A percentile compares a stretch with the other conserved stretches of the same genome.
These are phyloP conservation scores for Drosophila greeni DNA, from an alignment of 2,888 invertebrate species.

Conservation along the genomic window DNA sequence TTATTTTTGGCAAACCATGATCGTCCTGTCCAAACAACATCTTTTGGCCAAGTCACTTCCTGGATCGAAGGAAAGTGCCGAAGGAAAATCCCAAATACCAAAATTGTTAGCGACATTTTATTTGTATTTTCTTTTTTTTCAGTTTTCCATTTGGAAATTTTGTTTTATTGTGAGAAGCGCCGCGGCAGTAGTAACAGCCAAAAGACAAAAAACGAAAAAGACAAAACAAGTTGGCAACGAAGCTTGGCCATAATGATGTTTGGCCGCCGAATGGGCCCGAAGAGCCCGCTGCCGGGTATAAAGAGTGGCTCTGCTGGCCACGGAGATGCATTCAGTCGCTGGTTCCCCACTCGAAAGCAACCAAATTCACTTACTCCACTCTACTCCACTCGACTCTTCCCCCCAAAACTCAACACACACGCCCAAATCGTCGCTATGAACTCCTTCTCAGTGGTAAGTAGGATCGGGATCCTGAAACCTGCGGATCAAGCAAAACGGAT, in stretches of 20 bases:
- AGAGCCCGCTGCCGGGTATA: slow-evolving; percentile 68
- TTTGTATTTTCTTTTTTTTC: slow-evolving; percentile 47
- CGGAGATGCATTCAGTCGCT: slow-evolving; percentile 79
- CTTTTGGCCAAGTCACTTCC: slow-evolving; percentile 57
- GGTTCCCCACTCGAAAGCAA: slow-evolving; percentile 79
- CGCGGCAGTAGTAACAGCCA: slow-evolving; percentile 25
- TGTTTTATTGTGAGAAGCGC: slow-evolving; percentile 66
- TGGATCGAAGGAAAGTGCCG: slow-evolving; percentile 64
- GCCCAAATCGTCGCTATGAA: slow-evolving; percentile 79
- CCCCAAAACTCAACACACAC: slow-evolving; percentile 74
- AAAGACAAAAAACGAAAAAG: slow-evolving; percentile 22
- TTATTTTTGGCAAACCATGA: slow-evolving; percentile 17
- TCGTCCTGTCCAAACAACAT: slow-evolving; percentile 17
- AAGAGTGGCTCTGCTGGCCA: slow-evolving; percentile 77
- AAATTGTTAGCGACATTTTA: slow-evolving; percentile 72
- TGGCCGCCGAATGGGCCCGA: slow-evolving; percentile 44
- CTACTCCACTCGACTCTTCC: slow-evolving; percentile 76
- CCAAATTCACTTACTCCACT: slow-evolving; percentile 78
- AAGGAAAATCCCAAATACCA: slow-evolving; percentile 64
- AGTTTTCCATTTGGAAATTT: slow-evolving; percentile 37
- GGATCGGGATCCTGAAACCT: background rate
- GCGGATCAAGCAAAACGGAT: slow-evolving; percentile 7
- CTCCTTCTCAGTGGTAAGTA: slow-evolving; percentile 80
- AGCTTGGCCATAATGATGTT: slow-evolving; percentile 63
- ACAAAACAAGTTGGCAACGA: slow-evolving; percentile 64